Evolutionary conservation across 2,113 vertebrate species (phyloP).

Genomic region (Sardina pilchardus): DNA sequence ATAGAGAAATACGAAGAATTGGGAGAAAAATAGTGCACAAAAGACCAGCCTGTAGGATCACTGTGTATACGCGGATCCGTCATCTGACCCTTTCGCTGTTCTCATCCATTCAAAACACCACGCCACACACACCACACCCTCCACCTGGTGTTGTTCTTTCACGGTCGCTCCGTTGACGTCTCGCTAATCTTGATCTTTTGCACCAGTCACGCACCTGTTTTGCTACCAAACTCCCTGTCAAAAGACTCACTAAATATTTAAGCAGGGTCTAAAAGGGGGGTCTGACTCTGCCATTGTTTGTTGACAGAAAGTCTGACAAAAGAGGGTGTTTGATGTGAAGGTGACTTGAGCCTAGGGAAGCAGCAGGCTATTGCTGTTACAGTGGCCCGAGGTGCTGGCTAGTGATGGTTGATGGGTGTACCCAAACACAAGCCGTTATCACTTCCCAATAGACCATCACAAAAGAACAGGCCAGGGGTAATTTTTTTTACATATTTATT

Average conservation of each 20-base stretch:
- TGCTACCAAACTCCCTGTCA: conserved; percentile 58
- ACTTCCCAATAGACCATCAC: background rate
- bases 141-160: conserved; percentile 30
- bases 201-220: conserved; percentile 60
- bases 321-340: conserved; percentile 28
- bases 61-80: background rate
- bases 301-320: conserved; percentile 46
- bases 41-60: background rate
- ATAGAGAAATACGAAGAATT: background rate
- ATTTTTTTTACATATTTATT: background rate
- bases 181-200: conserved; percentile 44
- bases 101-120: conserved; percentile 21
- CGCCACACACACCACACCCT: conserved; percentile 35
- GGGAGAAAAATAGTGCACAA: background rate
- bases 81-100: conserved; percentile 25
- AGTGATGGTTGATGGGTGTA: background rate
- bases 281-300: conserved; percentile 49
- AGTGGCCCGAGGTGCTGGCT: background rate
- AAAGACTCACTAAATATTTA: conserved; percentile 64
- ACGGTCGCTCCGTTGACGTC: conserved; percentile 6
- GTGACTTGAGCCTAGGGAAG: background rate
- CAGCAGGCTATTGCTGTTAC: background rate
- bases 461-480: background rate
- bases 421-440: conserved; percentile 5
- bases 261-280: conserved; percentile 49